A percentile compares a stretch with the other conserved stretches of the same genome.
Evolutionary conservation across 2,888 invertebrate species (phyloP).

Genomic region (Lymantria monacha): DNA sequence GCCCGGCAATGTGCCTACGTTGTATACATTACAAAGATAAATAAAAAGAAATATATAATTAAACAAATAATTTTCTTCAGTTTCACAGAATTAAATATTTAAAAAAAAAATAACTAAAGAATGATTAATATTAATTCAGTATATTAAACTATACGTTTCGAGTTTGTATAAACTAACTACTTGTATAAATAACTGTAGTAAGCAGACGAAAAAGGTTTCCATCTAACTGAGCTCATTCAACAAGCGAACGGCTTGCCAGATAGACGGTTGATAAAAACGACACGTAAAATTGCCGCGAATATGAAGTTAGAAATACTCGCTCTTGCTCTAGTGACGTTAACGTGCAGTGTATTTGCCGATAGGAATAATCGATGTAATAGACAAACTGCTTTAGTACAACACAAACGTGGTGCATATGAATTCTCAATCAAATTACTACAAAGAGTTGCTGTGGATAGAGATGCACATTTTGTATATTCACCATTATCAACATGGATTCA

Average conservation of each 20-base stretch:
- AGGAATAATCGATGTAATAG: slow-evolving; percentile 40
- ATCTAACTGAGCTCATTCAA: slow-evolving; percentile 15
- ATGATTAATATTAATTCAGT: no score
- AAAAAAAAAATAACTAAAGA: no score
- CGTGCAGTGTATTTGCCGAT: slow-evolving; percentile 14
- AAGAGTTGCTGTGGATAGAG: slow-evolving; percentile 46
- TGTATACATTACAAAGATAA: no score
- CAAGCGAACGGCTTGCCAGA: neutral
- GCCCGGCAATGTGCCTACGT: no score
- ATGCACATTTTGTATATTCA: slow-evolving; percentile 60
- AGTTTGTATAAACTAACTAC: slow-evolving; percentile 4
- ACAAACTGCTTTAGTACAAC: slow-evolving; percentile 35
- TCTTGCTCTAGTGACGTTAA: slow-evolving; percentile 29
- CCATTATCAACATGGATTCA: slow-evolving; percentile 64
- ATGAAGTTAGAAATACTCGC: slow-evolving; percentile 35
- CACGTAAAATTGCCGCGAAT: slow-evolving; percentile 16
- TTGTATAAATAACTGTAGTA: slow-evolving; percentile 19
- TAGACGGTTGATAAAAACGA: slow-evolving; percentile 2
- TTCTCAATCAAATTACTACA: slow-evolving; percentile 57
- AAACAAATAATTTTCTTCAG: no score
- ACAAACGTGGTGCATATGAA: slow-evolving; percentile 51
- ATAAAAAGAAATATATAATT: no score
- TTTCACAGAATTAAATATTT: no score
- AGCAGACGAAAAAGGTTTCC: neutral
- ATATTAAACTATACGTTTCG: neutral